Conservation (phyloP, 2,888 invertebrate species). For the Exocentrus adspersus region DNA sequence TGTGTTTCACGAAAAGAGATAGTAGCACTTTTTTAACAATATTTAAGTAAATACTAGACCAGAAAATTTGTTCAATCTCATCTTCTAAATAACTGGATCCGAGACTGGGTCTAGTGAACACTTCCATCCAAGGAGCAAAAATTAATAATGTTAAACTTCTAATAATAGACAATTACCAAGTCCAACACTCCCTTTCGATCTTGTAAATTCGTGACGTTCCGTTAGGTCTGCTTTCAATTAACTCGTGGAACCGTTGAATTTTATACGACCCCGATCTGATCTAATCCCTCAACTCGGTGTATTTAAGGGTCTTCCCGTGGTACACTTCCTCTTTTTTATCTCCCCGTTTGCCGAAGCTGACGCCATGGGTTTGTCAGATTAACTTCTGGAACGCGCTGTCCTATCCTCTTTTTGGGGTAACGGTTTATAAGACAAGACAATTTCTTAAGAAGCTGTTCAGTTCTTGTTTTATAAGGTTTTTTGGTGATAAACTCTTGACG, state of each 20-base stretch:
- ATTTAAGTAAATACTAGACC: too few relatives aligned
- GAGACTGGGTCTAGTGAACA: too few relatives aligned
- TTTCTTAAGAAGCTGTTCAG: neutral
- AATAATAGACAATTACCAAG: too few relatives aligned
- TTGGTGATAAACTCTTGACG: too few relatives aligned
- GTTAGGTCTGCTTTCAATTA: neutral
- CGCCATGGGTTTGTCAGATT: neutral
- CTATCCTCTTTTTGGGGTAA: neutral
- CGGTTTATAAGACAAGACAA: neutral
- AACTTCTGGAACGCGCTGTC: constrained; percentile 1
- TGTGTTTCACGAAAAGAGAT: too few relatives aligned
- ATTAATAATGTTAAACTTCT: too few relatives aligned
- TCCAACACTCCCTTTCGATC: too few relatives aligned
- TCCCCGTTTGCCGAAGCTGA: neutral
- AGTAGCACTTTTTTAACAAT: too few relatives aligned
- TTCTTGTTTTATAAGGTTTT: too few relatives aligned
- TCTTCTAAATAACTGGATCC: too few relatives aligned
- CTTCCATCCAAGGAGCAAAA: too few relatives aligned
- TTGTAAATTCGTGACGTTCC: neutral
- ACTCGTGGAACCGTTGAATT: neutral
- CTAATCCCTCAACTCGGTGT: neutral
- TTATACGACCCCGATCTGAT: neutral
- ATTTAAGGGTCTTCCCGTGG: neutral
- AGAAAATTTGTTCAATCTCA: too few relatives aligned
- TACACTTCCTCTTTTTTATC: neutral